These are phyloP conservation scores for Typhlichthys subterraneus DNA, from an alignment of 2,797 vertebrate species.

Conservation along the genomic window DNA sequence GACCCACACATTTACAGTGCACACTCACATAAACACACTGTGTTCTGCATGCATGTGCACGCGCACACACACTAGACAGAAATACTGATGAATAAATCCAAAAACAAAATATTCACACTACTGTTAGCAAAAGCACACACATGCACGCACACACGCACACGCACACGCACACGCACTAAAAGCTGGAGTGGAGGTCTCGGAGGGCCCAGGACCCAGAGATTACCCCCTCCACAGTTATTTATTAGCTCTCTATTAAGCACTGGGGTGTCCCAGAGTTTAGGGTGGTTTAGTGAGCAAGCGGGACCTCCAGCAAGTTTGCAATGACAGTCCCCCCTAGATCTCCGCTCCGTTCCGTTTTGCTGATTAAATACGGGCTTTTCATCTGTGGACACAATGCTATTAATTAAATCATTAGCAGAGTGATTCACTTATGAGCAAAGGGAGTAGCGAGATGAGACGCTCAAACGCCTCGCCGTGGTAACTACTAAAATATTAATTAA, in stretches of 20 bases:
- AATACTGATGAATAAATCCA: background rate
- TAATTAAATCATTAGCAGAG: constrained; percentile 85
- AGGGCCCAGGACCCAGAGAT: constrained; percentile 72
- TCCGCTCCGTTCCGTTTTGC: constrained; percentile 75
- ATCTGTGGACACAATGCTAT: constrained; percentile 84
- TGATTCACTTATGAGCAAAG: constrained; percentile 76
- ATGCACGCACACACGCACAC: background rate
- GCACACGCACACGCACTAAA: constrained; percentile 14
- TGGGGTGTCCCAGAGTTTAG: constrained; percentile 68
- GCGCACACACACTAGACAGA: constrained; percentile 4
- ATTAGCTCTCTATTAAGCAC: constrained; percentile 81
- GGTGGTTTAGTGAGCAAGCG: constrained; percentile 70
- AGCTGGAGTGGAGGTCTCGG: constrained; percentile 44
- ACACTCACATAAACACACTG: constrained; percentile 22
- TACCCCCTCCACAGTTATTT: constrained; percentile 78
- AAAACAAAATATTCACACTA: background rate
- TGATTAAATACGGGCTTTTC: constrained; percentile 83
- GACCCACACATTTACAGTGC: constrained; percentile 23
- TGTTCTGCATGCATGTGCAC: constrained; percentile 18
- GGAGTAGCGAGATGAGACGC: constrained; percentile 69
- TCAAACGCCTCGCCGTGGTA: constrained; percentile 72
- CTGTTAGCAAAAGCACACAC: background rate
- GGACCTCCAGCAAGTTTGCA: constrained; percentile 69
- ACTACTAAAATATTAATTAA: constrained; percentile 85
- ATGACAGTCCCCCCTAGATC: constrained; percentile 75